phyloP scores from a whole-genome alignment of 2,888 invertebrate genomes.

The Anorthoa munda region DNA sequence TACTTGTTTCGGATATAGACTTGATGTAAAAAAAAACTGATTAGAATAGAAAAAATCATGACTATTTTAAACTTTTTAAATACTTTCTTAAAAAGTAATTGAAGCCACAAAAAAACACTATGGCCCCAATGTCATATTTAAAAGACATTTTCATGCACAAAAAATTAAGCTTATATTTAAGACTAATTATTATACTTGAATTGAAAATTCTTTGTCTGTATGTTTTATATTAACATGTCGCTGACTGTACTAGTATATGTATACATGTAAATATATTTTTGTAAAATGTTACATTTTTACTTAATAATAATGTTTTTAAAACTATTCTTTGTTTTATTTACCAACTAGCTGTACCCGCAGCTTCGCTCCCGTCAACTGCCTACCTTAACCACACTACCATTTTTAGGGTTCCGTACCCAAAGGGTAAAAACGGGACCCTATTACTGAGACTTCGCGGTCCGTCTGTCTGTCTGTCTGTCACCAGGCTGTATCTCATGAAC shows the following conservation, averaged over 20 bases:
- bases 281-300: conserved; percentile 90
- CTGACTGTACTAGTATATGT: conserved; percentile 72
- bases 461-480: too few relatives aligned
- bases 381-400: too few relatives aligned
- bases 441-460: too few relatives aligned
- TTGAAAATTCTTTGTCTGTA: conserved; percentile 56
- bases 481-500: too few relatives aligned
- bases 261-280: conserved; percentile 90
- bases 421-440: too few relatives aligned
- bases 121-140: conserved; percentile 28
- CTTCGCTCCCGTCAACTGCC: too few relatives aligned
- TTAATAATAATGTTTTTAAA: conserved; percentile 89
- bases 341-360: too few relatives aligned
- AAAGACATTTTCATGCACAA: conserved; percentile 53
- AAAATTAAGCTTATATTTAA: conserved; percentile 39
- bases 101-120: conserved; percentile 19
- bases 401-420: too few relatives aligned
- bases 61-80: not conserved
- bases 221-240: conserved; percentile 69
- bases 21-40: too few relatives aligned
- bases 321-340: conserved; percentile 71
- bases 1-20: too few relatives aligned
- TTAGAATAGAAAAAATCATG: not conserved
- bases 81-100: conserved; percentile 9
- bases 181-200: conserved; percentile 53